A percentile compares a stretch with the other conserved stretches of the same genome.
phyloP scores from a whole-genome alignment of 2,113 vertebrate genomes.

The Solea senegalensis region DNA sequence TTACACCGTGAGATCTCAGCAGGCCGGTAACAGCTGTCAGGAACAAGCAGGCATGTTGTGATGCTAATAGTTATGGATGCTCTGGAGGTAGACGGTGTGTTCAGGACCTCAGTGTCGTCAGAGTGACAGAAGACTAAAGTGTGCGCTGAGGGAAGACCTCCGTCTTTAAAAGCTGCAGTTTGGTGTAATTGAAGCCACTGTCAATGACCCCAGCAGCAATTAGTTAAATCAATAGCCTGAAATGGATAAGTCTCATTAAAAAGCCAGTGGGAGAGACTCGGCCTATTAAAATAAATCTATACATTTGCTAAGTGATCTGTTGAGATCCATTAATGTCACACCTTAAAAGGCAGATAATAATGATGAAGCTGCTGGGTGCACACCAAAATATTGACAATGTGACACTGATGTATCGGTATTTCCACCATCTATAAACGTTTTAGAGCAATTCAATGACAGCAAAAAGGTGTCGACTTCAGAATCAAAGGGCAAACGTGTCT shows the following conservation, averaged over 20 bases:
- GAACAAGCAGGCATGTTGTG: conserved; percentile 26
- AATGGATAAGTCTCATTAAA: conserved; percentile 9
- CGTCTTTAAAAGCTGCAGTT: conserved; percentile 3
- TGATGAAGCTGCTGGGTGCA: not conserved
- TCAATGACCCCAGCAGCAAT: conserved; percentile 30
- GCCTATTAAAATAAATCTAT: conserved; percentile 3
- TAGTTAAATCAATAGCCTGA: conserved; percentile 31
- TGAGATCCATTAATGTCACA: not conserved
- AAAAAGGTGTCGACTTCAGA: not conserved
- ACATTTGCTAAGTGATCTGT: not conserved
- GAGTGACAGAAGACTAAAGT: conserved; percentile 9
- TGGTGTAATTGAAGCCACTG: not conserved
- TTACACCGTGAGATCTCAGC: conserved; percentile 17
- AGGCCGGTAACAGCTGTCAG: conserved; percentile 42
- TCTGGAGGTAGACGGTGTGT: not conserved
- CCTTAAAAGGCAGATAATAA: not conserved
- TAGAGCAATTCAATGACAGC: too few species aligned
- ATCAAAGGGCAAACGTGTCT: not conserved
- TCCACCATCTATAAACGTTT: too few species aligned
- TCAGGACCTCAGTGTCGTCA: not conserved
- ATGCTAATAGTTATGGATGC: conserved; percentile 50
- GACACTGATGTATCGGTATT: not conserved
- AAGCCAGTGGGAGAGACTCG: conserved; percentile 4
- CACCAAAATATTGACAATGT: not conserved
- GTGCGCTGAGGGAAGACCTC: not conserved